Evolutionary conservation across 2,113 vertebrate species (phyloP).

Genomic region (Uria aalge): DNA sequence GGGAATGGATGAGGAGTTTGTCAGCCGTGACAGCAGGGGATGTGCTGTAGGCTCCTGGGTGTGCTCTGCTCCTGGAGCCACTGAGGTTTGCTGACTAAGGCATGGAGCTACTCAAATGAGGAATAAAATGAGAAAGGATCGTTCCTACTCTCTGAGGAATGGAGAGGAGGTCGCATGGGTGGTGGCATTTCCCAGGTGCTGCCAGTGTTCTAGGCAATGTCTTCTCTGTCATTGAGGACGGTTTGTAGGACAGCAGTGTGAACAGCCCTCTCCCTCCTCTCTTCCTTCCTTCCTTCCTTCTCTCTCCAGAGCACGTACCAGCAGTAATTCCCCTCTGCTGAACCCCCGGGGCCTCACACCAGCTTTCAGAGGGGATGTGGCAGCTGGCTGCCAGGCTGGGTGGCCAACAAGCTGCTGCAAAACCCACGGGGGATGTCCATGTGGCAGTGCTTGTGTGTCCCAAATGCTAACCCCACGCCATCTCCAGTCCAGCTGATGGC

Average conservation of each 20-base stretch:
- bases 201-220: neutral
- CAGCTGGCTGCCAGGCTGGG: neutral
- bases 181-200: neutral
- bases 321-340: neutral
- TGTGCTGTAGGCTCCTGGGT: neutral
- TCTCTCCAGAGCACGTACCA: neutral
- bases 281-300: neutral
- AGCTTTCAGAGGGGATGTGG: neutral
- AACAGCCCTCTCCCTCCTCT: neutral
- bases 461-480: fast-evolving
- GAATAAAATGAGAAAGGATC: neutral
- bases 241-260: neutral
- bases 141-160: neutral
- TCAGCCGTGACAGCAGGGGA: neutral
- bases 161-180: neutral
- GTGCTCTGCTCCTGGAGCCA: neutral
- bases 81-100: neutral
- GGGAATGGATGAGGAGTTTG: neutral
- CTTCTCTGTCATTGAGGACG: neutral
- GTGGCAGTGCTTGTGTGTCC: fast-evolving
- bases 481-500: neutral
- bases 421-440: neutral
- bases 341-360: neutral
- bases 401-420: neutral
- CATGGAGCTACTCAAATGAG: neutral